A percentile compares a stretch with the other conserved stretches of the same genome.
Evolutionary conservation across 2,113 vertebrate species (phyloP).

Genomic region (Sinocyclocheilus anophthalmus): DNA sequence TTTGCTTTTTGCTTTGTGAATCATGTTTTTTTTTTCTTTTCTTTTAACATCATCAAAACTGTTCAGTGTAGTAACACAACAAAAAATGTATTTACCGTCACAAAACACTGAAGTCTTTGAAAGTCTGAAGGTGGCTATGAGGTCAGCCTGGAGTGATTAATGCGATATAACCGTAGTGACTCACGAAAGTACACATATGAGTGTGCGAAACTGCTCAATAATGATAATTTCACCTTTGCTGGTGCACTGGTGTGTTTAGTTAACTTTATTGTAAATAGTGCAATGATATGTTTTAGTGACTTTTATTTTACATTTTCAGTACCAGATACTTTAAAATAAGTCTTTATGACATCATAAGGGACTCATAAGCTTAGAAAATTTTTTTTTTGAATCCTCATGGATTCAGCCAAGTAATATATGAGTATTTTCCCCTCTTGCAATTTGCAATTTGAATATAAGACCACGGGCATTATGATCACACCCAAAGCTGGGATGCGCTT

Average conservation of each 20-base stretch:
- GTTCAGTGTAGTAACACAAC: conserved; percentile 3
- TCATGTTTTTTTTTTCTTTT: background rate
- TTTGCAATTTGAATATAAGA: background rate
- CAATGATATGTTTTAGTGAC: background rate
- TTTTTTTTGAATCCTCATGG: background rate
- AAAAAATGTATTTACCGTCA: conserved; percentile 33
- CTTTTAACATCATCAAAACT: background rate
- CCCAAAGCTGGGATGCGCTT: background rate
- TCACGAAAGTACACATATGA: background rate
- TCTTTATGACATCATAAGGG: background rate
- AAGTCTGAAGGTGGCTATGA: background rate
- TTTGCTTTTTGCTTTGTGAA: conserved; percentile 9
- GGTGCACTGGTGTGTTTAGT: background rate
- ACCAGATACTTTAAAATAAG: background rate
- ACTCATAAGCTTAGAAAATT: background rate
- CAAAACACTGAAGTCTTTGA: conserved; percentile 11
- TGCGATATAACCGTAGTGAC: background rate
- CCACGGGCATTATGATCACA: background rate
- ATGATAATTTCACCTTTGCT: background rate
- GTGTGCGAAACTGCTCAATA: background rate
- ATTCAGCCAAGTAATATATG: background rate
- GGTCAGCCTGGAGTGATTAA: background rate
- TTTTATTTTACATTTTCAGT: background rate
- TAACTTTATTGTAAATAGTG: conserved; percentile 11
- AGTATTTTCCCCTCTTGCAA: background rate